Conservation (phyloP, 92 coral and sea anemone species). For the Palythoa caribaeorum region DNA sequence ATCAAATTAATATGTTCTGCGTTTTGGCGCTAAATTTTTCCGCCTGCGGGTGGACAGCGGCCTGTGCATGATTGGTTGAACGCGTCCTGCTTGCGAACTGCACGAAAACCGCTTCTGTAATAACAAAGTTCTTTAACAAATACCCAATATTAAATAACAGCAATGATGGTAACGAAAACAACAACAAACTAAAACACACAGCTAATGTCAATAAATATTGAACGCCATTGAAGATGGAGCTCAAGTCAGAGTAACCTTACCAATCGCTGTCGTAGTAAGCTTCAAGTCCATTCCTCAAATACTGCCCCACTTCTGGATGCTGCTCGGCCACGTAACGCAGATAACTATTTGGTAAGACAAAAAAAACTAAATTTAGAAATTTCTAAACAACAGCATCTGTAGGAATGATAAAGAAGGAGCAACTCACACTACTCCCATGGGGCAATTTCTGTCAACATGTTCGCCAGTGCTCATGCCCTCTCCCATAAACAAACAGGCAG, state of each 20-base stretch:
- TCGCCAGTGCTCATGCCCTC: conserved; percentile 89
- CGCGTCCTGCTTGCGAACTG: no score
- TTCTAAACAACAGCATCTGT: neutral
- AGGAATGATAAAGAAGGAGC: neutral
- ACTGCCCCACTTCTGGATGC: conserved; percentile 89
- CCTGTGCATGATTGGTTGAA: no score
- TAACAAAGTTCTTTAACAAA: no score
- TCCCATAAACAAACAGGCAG: conserved; percentile 87
- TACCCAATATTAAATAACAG: no score
- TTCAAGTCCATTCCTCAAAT: conserved; percentile 79
- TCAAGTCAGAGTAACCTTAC: conserved; percentile 42
- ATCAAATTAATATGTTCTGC: no score
- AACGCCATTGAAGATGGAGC: neutral
- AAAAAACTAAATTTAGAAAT: neutral
- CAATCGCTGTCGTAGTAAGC: conserved; percentile 77
- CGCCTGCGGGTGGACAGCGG: no score
- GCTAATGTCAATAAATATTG: neutral
- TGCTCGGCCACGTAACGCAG: conserved; percentile 94
- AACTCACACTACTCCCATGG: conserved; percentile 82
- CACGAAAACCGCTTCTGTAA: no score
- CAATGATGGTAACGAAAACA: no score
- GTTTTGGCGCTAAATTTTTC: no score
- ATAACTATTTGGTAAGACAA: conserved; percentile 50
- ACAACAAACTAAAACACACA: no score
- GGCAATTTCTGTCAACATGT: conserved; percentile 76